These are phyloP conservation scores for Eublepharis macularius DNA, from an alignment of 2,113 vertebrate species.

Conservation along the genomic window DNA sequence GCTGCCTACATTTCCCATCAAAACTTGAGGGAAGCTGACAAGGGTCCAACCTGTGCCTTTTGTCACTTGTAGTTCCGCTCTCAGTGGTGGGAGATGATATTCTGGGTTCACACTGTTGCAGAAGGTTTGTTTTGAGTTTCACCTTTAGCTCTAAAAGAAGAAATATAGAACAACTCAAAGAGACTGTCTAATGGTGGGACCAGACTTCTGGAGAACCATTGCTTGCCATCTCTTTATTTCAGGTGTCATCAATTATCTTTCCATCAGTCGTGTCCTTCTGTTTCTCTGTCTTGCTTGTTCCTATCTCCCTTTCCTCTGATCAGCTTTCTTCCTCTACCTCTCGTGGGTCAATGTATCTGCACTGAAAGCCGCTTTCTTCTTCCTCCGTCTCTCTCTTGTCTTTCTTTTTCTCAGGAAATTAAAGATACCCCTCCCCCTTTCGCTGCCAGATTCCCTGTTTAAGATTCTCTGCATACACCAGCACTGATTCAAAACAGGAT, in stretches of 20 bases:
- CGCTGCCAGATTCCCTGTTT: slow-evolving; percentile 60
- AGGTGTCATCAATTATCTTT: slow-evolving; percentile 1
- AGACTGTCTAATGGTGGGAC: background rate
- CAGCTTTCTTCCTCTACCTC: background rate
- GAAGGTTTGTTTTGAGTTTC: background rate
- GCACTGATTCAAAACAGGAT: slow-evolving; percentile 65
- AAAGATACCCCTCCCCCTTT: slow-evolving; percentile 61
- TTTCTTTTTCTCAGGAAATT: slow-evolving; percentile 53
- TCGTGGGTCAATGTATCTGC: background rate
- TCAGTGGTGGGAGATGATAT: background rate
- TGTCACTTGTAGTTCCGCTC: too few species aligned
- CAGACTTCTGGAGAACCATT: background rate
- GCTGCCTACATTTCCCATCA: too few species aligned
- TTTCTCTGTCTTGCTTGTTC: background rate
- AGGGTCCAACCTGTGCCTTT: too few species aligned
- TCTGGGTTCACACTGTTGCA: background rate
- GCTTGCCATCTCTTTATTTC: background rate
- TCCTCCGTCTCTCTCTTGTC: slow-evolving; percentile 32
- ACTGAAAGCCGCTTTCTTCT: slow-evolving; percentile 37
- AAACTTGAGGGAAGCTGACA: too few species aligned
- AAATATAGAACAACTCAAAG: too few species aligned
- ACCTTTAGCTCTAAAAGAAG: background rate
- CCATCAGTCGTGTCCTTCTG: background rate
- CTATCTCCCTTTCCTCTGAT: too few species aligned
- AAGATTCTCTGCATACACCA: slow-evolving; percentile 64